Evolutionary conservation across 2,797 vertebrate species (phyloP).

Genomic region (Serranus cabrilla): DNA sequence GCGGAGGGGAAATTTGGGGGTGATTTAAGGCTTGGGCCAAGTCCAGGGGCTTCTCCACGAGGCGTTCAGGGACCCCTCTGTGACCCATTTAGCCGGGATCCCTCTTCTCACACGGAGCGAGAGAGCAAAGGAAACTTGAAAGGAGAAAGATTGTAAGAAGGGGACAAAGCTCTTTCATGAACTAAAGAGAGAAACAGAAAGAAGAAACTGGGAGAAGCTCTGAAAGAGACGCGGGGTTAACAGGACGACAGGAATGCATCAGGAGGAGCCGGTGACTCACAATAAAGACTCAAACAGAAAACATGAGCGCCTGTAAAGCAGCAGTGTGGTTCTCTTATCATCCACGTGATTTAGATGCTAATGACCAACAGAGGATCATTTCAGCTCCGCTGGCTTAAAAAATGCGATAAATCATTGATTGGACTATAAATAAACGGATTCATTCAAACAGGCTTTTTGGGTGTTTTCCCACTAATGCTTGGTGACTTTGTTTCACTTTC

Average conservation of each 20-base stretch:
- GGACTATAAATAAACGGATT: background rate
- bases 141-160: slow-evolving; percentile 26
- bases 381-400: slow-evolving; percentile 18
- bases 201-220: slow-evolving; percentile 3
- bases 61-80: slow-evolving; percentile 60
- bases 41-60: slow-evolving; percentile 42
- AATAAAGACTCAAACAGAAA: slow-evolving; percentile 54
- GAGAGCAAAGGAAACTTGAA: slow-evolving; percentile 45
- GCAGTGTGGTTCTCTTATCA: slow-evolving; percentile 26
- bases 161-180: slow-evolving; percentile 45
- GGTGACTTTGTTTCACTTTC: background rate
- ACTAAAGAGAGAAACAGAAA: slow-evolving; percentile 44
- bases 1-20: slow-evolving; percentile 40
- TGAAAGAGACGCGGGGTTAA: slow-evolving; percentile 39
- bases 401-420: slow-evolving; percentile 33
- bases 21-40: slow-evolving; percentile 63
- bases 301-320: slow-evolving; percentile 33
- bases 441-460: background rate
- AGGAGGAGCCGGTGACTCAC: slow-evolving; percentile 42
- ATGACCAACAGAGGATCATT: slow-evolving; percentile 20
- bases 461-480: background rate
- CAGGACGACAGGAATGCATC: slow-evolving; percentile 40
- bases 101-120: slow-evolving; percentile 39
- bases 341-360: slow-evolving; percentile 37
- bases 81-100: slow-evolving; percentile 57